Base-by-base conservation (phyloP, 2,113 vertebrate genomes). In the Phaetusa simplex region DNA sequence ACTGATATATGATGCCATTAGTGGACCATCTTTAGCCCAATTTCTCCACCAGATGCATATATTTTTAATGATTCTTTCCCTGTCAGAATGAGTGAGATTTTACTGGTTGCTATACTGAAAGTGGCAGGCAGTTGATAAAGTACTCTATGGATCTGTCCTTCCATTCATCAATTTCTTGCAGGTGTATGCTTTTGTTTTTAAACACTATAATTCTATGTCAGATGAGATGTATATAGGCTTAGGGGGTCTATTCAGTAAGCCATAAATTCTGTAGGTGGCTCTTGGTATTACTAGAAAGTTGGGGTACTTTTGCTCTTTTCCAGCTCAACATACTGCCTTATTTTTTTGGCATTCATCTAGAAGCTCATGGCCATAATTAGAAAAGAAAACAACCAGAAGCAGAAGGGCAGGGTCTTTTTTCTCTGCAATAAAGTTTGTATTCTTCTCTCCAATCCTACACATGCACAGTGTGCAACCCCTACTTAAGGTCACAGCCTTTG, bases 61-160 rank as follows among this genome's bases (percentile, higher is more conserved):
- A 93, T 81, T 96, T 96, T 96, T 95, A 95, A 96, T 91, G 84
- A 93, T 80, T 90, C 53, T 65, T 86, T 88, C 49, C 67, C 93
- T 96, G 94, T 94, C 92, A 95, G 49, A 88, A 74, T 86, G 80
- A 88, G 66, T 77, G 91, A 82, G 59, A 88, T 96, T 97, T 93
- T 95, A 74, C 80, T 95, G 71, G 61, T 56, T 94, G 66, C 72
- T 90, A 49, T 59, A 82, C 71, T 88, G 82, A 81, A 88, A 93
- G n/a, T 81, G 85, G 70, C 83, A 96, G 72, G 67, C 30, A 74
- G 56, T 73, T 96, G 94, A 96, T 90, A 23, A 88, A 96, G 50
- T 79, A 67, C 50, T 91, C 50, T 26, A 38, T 11, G 30, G 88
- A 59, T 84, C 52, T 93, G 55, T 93, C 78, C 23, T 90, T 74